Base-by-base conservation (phyloP, 2,797 vertebrate species). In the Helostoma temminkii region DNA sequence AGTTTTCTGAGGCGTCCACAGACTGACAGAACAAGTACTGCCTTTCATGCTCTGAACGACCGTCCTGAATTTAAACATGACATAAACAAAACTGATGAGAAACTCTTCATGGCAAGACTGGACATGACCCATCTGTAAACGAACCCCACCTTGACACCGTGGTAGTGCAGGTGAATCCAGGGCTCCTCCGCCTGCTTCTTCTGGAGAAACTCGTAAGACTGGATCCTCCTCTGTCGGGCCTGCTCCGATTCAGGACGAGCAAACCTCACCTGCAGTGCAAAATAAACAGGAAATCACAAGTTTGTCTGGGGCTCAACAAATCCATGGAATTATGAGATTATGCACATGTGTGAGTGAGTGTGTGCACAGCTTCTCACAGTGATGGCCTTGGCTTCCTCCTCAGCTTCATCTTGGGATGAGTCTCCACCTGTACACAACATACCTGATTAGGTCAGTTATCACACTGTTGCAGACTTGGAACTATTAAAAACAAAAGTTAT, bases 331-430 rank as follows among this genome's bases (percentile, higher is more conserved):
- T 2, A 1, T 11, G 34, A 18, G 3, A n/a, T n/a, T 25, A 5
- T 9, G 18, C 2, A 14, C 4, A 3, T 19, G 10, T 37, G 34
- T 2, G 36, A 15, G 1, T 25, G 52, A 6, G 47, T 4, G 9
- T 36, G 36, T 34, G 39, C 2, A 10, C 9, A 4, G 19, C 48
- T 52, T 25, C 91, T 89, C 92, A 99, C 98, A 77, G 98, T 99
- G 79, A 99, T 96, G 83, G 98, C 97, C 75, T 99, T 99, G 78
- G 94, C 92, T 0, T 99, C 98, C 0, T 99, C 98, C 86, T 99
- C 98, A 0, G 94, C 95, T 89, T 99, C 98, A 58, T 99, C 98
- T 89, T 99, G 98, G 2, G 98, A 99, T n/a, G 98, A 99, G 85
- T 99, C 98, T 75, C 98, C 98, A 30, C 95, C 97, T 98, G 88